Evolutionary conservation across 2,888 invertebrate species (phyloP).

Genomic region (Heliothis peltigera): DNA sequence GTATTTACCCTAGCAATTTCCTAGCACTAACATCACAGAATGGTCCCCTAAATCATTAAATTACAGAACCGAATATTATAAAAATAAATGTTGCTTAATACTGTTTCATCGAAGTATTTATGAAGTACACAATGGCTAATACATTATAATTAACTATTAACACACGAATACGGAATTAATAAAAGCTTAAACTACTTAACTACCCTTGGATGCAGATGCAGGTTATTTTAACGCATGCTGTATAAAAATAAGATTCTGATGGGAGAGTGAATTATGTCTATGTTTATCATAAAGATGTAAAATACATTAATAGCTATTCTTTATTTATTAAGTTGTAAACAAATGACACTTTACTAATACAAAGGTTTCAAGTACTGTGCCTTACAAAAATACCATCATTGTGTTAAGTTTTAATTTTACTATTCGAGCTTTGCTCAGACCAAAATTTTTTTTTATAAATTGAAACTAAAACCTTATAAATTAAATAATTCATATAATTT

Average conservation of each 20-base stretch:
- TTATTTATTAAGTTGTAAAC: background rate
- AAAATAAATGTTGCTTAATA: slow-evolving; percentile 58
- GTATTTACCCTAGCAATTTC: slow-evolving; percentile 60
- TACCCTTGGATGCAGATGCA: slow-evolving; percentile 13
- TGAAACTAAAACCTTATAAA: slow-evolving; percentile 26
- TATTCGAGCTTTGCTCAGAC: slow-evolving; percentile 40
- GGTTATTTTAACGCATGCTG: background rate
- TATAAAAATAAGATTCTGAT: too few relatives aligned
- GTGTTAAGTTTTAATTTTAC: background rate
- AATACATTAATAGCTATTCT: background rate
- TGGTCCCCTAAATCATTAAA: slow-evolving; percentile 61
- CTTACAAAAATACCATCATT: slow-evolving; percentile 3
- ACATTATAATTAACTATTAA: background rate
- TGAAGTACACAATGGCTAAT: slow-evolving; percentile 24
- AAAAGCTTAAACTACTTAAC: slow-evolving; percentile 22
- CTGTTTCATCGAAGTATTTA: slow-evolving; percentile 54
- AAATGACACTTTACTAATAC: background rate
- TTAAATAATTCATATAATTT: slow-evolving; percentile 28
- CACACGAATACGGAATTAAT: slow-evolving; percentile 24
- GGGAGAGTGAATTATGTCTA: too few relatives aligned
- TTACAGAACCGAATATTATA: slow-evolving; percentile 33
- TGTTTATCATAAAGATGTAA: too few relatives aligned
- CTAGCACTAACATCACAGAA: slow-evolving; percentile 77
- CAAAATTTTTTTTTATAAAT: slow-evolving; percentile 22
- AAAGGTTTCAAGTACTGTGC: background rate